Base-by-base conservation (phyloP, 2,888 invertebrate genomes). In the Sabatieria punctata region DNA sequence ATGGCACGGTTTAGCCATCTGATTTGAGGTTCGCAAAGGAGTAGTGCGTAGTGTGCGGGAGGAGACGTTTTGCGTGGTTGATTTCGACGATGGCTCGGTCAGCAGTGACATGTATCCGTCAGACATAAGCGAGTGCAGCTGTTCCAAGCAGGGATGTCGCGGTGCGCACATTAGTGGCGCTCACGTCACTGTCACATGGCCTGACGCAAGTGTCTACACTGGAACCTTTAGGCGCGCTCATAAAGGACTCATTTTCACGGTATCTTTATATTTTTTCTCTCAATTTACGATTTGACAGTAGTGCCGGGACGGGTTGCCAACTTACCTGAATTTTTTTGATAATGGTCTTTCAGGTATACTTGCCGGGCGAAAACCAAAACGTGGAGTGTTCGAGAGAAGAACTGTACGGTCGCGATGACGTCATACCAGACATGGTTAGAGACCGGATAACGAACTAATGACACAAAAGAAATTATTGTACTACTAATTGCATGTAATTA, bases 61-160 rank as follows among this genome's bases (percentile, higher is more conserved):
- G 23, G 71, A 71, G 46, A 63, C 68, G 4, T 74, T 74, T 55
- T 75, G 74, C 57, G 72, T 72, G 55, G 75, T 78, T 2, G 73
- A 74, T 49, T 78, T 78, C 61, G 70, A 71, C 18, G 74, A 75
- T 56, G 68, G 68, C 21, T 74, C 76, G 19, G 74, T 74, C 58
- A 74, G 75, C 51, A 72, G 75, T 33, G 73, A 75, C 60, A 67
- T 77, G 36, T 71, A 72, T 47, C 71, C 73, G 21, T 13, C 6
- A 13, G 49, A 49, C 30, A 44, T 49, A 8, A 44, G n/a, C 22
- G 15, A 22, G 21, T 49, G 49, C 44, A 23, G 22, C 4, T 49
- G 49, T 24, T 2, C 33, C 4, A 39, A 22, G 2, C 35, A 38
- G 13, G 40, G 40, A 15, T 50, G 48, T 30, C 6, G 38, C 8